phyloP scores from a whole-genome alignment of 2,888 invertebrate species.

The Xylocampa areola region DNA sequence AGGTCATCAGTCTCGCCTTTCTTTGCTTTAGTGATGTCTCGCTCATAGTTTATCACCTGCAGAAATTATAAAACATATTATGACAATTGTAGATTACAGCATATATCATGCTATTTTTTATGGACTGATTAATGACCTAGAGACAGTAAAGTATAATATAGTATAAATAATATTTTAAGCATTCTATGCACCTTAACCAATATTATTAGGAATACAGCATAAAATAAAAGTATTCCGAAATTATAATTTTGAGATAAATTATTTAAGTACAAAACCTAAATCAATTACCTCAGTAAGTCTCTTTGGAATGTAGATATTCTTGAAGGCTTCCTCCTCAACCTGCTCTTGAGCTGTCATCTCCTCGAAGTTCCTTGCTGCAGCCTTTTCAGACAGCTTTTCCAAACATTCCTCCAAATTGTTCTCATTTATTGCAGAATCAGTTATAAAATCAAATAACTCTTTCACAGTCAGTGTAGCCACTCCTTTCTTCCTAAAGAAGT shows the following conservation, averaged over 20 bases:
- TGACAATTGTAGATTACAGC: background rate
- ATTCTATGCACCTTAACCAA: too few relatives aligned
- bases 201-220: too few relatives aligned
- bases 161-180: too few relatives aligned
- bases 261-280: too few relatives aligned
- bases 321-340: conserved; percentile 97
- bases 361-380: conserved; percentile 90
- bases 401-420: conserved; percentile 95
- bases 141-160: too few relatives aligned
- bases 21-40: conserved; percentile 95
- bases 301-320: conserved; percentile 97
- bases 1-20: conserved; percentile 93
- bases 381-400: conserved; percentile 92
- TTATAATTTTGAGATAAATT: too few relatives aligned
- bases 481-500: conserved; percentile 96
- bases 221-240: too few relatives aligned
- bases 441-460: conserved; percentile 98
- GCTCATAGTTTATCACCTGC: conserved; percentile 95
- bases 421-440: conserved; percentile 95
- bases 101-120: too few relatives aligned
- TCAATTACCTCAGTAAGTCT: conserved; percentile 96
- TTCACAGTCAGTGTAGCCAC: conserved; percentile 97
- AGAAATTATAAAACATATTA: background rate
- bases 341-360: conserved; percentile 93
- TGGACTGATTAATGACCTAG: too few relatives aligned